Evolutionary conservation across 23 tunicate genomes (phyloP), one percentile per base, ranked within the genome.

Genomic region (Ciona savignyi): DNA sequence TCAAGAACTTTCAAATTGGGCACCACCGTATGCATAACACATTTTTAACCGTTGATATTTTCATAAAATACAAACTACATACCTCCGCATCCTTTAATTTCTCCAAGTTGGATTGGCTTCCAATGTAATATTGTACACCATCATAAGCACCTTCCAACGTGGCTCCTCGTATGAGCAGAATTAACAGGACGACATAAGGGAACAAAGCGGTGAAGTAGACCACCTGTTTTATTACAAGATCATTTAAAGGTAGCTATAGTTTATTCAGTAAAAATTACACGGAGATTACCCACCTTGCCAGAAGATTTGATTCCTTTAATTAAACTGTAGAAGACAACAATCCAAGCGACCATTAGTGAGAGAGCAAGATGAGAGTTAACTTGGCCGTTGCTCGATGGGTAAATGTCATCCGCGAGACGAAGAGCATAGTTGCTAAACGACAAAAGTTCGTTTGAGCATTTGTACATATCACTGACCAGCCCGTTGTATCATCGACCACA

Each of bases 201-300:
- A 93, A 93, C 23, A 88, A 70, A 51, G 98, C 92, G 0, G 98
- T 93, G 73, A 93, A 88, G 67, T 93, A 93, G 28, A 93, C 98
- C n/a, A 86, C 93, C 93, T 86, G 4, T 4, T 49, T 49, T 49
- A 49, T 49, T 15, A 49, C 61, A 49, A 49, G n/a, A n/a, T n/a
- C n/a, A n/a, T n/a, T n/a, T n/a, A n/a, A n/a, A n/a, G n/a, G n/a
- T n/a, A n/a, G n/a, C n/a, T n/a, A n/a, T n/a, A n/a, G n/a, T n/a
- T n/a, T n/a, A n/a, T n/a, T n/a, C n/a, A n/a, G n/a, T n/a, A n/a
- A n/a, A n/a, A n/a, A n/a, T n/a, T n/a, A 42, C 56, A 42, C 56
- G 56, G 56, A n/a, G n/a, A n/a, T n/a, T n/a, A 25, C 60, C 67
- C 22, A 87, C 98, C 79, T 91, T 91, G 56, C 98, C 98, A 27